Percentiles rank a stretch among this genome's conserved stretches.
phyloP scores from a whole-genome alignment of 2,797 vertebrate genomes.

The Acanthurus leucopareius region DNA sequence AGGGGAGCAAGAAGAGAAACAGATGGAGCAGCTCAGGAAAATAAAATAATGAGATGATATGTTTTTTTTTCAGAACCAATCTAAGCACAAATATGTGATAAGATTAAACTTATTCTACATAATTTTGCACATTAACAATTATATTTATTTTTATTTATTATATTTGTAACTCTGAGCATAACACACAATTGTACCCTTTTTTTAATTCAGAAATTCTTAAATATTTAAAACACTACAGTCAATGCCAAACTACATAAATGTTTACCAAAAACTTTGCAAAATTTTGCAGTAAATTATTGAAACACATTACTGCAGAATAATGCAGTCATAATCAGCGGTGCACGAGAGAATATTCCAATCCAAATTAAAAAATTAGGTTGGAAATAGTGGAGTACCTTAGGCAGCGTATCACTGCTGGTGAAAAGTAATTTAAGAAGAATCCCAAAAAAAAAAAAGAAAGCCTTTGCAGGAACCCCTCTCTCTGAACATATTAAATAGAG shows the following conservation, averaged over 20 bases:
- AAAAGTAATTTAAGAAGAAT: conserved; percentile 41
- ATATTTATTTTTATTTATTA: no score
- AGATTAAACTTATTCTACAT: background rate
- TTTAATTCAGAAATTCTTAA: background rate
- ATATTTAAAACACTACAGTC: background rate
- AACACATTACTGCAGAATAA: conserved; percentile 2
- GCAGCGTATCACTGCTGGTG: background rate
- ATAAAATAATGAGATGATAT: background rate
- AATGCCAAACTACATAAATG: background rate
- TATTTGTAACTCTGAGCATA: background rate
- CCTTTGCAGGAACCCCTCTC: conserved; percentile 22
- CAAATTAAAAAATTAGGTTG: conserved; percentile 42
- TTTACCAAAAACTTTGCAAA: background rate
- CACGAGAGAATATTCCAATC: conserved; percentile 17
- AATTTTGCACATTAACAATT: background rate
- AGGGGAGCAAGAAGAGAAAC: conserved; percentile 20
- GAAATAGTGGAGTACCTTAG: conserved; percentile 22
- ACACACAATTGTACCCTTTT: background rate
- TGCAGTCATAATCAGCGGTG: conserved; percentile 10
- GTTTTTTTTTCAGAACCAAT: background rate
- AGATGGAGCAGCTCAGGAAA: conserved; percentile 11
- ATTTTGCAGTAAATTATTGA: background rate
- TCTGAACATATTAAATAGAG: conserved; percentile 48
- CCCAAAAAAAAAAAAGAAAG: conserved; percentile 3
- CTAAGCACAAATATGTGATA: background rate